Evolutionary conservation across 2,113 vertebrate genomes (phyloP), one percentile per base, ranked within the genome.

Genomic region (Scatophagus argus): DNA sequence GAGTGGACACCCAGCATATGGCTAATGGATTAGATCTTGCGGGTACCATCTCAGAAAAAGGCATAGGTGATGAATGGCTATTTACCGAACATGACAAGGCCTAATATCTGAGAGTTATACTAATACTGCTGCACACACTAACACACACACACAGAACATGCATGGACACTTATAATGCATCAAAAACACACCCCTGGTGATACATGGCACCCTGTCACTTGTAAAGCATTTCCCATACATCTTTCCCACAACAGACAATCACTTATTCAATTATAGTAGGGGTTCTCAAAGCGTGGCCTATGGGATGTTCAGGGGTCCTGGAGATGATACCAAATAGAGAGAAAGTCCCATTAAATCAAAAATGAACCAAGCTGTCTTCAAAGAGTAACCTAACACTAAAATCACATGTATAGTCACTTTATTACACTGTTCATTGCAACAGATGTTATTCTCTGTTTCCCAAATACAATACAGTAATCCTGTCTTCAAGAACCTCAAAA

Each of bases 1-100:
- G 29, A 81, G 70, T 77, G 81, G 78, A 84, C 71, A 79, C 62
- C 54, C 79, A 72, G 76, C 36, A 47, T 79, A 82, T 76, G 65
- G 79, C 82, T 94, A 93, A 94, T 93, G 92, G 90, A 93, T 92
- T 93, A 90, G 82, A 90, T 92, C 83, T 91, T 73, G 87, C 36
- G 71, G 56, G 74, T 85, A 56, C 79, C 81, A 84, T 91, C 80
- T 52, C 83, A 70, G 61, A 47, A 56, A 88, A 81, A 82, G 81
- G 63, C 52, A 76, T 61, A 52, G n/a, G 58, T 94, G 91, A 95
- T 90, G 87, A 94, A 95, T 93, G 88, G 81, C 79, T 92, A 88
- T 91, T 93, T 93, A 93, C 89, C 12, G 69, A 90, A 92, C 90
- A 92, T 93, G 93, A 94, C 91, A 92, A 82, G 65, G 39, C 52